Evolutionary conservation across 35 echinoderm and acorn worm genomes (phyloP), one percentile per base, ranked within the genome.

Genomic region (Apostichopus parvimensis): DNA sequence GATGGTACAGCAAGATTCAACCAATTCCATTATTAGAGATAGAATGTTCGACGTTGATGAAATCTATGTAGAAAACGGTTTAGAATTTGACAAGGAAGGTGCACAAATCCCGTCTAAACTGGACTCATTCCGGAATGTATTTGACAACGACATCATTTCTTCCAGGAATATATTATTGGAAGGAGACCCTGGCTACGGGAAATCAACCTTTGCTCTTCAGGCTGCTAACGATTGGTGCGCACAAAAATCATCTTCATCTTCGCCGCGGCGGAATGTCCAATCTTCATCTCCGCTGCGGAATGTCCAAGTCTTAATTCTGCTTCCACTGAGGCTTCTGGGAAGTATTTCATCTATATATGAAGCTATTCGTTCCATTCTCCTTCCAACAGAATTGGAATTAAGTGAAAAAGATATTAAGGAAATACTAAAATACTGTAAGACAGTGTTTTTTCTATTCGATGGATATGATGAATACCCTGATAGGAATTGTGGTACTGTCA

Each of bases 1-100:
- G 9, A 80, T 56, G 79, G 79, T 80, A 80, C 79, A 80, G 45
- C 53, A 56, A 10, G 53, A 80, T 80, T 34, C 79, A 80, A 52
- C 79, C 79, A 80, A 80, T 80, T 10, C 79, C 79, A 80, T 80
- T 26, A 80, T 53, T 80, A 26, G 79, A n/a, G 79, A 80, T 6
- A 80, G 10, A 80, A 26, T 80, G 7, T 80, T 80, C 25, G 28
- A 24, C 45, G 79, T 80, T 53, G 79, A 80, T 22, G 53, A 80
- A 9, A 22, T 80, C 25, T 80, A 53, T 56, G 79, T 80, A 25
- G 79, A 80, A 45, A 18, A 7, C 45, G 79, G 79, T 17, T 53
- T 80, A 80, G 23, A 80, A 52, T 22, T 22, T 18, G 58, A 2
- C 7, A 5, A 60, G 58, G 7, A 5, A 60, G 58, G 58, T 12